Conservation (phyloP, 2,113 vertebrate species). For the Antennarius striatus region DNA sequence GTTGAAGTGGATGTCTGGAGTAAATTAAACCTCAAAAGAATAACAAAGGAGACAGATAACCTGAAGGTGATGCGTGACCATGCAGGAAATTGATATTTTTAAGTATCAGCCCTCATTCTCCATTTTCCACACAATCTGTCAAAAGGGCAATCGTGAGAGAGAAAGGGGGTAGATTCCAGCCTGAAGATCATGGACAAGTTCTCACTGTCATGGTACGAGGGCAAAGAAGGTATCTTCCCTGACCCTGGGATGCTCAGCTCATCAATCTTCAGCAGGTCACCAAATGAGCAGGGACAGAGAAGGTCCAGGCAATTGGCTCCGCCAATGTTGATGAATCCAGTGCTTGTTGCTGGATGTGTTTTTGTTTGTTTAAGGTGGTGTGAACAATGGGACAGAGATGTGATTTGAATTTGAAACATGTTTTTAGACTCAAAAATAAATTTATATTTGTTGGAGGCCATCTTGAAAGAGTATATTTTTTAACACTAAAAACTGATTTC, state of each 20-base stretch:
- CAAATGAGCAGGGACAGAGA: constrained; percentile 62
- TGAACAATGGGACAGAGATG: constrained; percentile 9
- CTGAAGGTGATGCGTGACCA: constrained; percentile 59
- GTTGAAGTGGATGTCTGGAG: constrained; percentile 1
- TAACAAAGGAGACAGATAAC: constrained; percentile 55
- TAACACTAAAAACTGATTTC: not conserved
- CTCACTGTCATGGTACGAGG: constrained; percentile 46
- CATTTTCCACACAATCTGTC: constrained; percentile 66
- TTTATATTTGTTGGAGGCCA: not conserved
- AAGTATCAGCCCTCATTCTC: constrained; percentile 65
- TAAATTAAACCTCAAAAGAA: constrained; percentile 36
- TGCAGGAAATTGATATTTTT: constrained; percentile 72
- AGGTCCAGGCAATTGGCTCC: constrained; percentile 58
- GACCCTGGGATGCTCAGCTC: constrained; percentile 57
- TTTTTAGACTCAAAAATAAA: constrained; percentile 10
- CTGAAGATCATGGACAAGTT: constrained; percentile 50
- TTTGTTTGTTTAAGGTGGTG: not conserved
- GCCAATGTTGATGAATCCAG: constrained; percentile 51
- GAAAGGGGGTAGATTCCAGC: constrained; percentile 45
- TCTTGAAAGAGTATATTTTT: not conserved
- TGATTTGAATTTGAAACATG: not conserved
- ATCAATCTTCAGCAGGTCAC: constrained; percentile 72
- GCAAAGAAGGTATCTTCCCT: constrained; percentile 48
- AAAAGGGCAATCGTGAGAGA: constrained; percentile 26
- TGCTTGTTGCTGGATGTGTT: constrained; percentile 10